phyloP scores from a whole-genome alignment of 1,140 invertebrate species.

The Sipha flava region DNA sequence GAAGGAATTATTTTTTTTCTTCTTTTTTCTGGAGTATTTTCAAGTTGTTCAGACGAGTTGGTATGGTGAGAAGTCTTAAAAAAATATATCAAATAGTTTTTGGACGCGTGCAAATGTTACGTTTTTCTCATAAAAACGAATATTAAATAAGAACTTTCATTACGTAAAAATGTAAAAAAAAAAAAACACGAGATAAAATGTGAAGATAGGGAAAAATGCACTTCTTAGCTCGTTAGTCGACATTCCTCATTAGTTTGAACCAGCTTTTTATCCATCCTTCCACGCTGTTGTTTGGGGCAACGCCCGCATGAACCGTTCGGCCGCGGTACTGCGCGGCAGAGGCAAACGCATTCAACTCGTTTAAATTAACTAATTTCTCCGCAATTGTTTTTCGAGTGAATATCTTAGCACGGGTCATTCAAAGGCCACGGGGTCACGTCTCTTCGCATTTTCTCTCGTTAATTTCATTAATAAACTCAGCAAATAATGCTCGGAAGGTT shows the following conservation, averaged over 20 bases:
- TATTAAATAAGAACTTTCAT: neutral
- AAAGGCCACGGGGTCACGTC: conserved; percentile 15
- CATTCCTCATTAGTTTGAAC: neutral
- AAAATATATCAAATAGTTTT: neutral
- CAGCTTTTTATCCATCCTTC: neutral
- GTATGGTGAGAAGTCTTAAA: no score
- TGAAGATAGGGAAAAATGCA: neutral
- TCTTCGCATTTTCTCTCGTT: neutral
- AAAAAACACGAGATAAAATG: neutral
- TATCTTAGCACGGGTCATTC: neutral
- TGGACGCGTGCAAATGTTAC: neutral
- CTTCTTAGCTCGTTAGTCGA: neutral
- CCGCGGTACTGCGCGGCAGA: neutral
- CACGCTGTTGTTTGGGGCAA: neutral
- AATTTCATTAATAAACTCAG: conserved; percentile 6
- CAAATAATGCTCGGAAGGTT: neutral
- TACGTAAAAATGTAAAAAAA: neutral
- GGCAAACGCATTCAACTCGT: neutral
- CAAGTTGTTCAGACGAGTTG: no score
- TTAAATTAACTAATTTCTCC: conserved; percentile 20
- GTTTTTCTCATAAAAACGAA: neutral
- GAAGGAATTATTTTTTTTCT: no score
- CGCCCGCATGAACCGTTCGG: neutral
- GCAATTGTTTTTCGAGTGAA: neutral
- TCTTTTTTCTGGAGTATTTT: no score